These are phyloP conservation scores for Ochropleura plecta DNA, from an alignment of 2,888 invertebrate species.

Conservation along the genomic window DNA sequence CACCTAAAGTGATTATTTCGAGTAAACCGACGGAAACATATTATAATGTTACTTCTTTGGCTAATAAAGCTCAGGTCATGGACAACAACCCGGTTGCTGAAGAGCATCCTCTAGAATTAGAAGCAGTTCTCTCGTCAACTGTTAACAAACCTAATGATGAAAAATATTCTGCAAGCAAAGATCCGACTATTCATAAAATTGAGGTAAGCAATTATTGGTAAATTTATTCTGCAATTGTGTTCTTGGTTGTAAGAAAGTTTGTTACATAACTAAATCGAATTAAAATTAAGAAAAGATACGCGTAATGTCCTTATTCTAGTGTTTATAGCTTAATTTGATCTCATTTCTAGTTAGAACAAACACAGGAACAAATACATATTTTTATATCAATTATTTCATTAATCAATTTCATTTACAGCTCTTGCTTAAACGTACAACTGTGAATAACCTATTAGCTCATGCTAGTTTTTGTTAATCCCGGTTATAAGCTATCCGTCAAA, in stretches of 20 bases:
- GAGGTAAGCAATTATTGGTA: conserved; percentile 65
- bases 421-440: not conserved
- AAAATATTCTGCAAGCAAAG: conserved; percentile 50
- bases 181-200: conserved; percentile 54
- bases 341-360: conserved; percentile 4
- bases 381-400: not conserved
- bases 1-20: conserved; percentile 9
- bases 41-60: conserved; percentile 27
- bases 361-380: not conserved
- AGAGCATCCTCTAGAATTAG: conserved; percentile 80
- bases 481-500: no score
- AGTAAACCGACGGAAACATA: conserved; percentile 26
- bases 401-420: not conserved
- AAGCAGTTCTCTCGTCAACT: conserved; percentile 82
- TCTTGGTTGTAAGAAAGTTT: not conserved
- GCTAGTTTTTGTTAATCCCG: no score
- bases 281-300: not conserved
- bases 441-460: no score
- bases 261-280: not conserved
- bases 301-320: not conserved
- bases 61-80: conserved; percentile 51
- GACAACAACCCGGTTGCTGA: conserved; percentile 62
- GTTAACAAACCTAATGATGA: conserved; percentile 63
- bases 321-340: not conserved
- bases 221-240: not conserved